These are phyloP conservation scores for Micropterix aruncella DNA, from an alignment of 2,888 invertebrate species.

Conservation along the genomic window DNA sequence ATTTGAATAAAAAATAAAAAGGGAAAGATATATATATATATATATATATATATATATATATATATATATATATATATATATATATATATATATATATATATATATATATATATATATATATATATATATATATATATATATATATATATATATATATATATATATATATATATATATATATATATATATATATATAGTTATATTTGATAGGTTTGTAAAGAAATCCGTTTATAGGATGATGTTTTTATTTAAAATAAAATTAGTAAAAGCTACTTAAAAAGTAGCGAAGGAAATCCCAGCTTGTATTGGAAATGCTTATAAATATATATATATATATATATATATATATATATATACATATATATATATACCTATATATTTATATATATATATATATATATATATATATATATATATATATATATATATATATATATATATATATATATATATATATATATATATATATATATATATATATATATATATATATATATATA, in stretches of 20 bases:
- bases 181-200: not conserved
- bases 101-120: not conserved
- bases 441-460: too few species aligned
- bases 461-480: too few species aligned
- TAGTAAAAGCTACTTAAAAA: too few species aligned
- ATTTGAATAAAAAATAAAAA: too few species aligned
- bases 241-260: too few species aligned
- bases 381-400: not conserved
- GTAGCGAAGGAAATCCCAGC: too few species aligned
- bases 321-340: not conserved
- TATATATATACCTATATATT: too few species aligned
- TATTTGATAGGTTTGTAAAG: too few species aligned
- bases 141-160: not conserved
- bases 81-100: not conserved
- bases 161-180: not conserved
- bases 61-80: not conserved
- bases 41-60: not conserved
- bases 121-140: not conserved
- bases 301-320: too few species aligned
- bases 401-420: not conserved
- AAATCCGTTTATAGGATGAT: too few species aligned
- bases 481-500: too few species aligned
- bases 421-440: not conserved
- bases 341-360: not conserved
- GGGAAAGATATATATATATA: too few species aligned